Evolutionary conservation across 1,140 invertebrate species (phyloP), one percentile per base, ranked within the genome.

Genomic region (Drusus annulatus): DNA sequence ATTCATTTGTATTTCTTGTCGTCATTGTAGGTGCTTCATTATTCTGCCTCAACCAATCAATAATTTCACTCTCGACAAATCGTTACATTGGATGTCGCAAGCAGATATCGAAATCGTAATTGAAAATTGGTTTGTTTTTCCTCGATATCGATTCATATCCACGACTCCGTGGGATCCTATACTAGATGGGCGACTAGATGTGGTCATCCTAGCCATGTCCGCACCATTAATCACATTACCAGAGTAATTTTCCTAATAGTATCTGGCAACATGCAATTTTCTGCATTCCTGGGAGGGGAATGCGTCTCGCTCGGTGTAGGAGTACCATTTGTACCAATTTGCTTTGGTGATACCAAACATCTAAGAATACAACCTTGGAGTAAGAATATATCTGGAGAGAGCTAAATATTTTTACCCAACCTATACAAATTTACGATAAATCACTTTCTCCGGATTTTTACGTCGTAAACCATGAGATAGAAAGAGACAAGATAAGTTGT

Each of bases 231-330:
- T 63, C 60, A 63, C 25, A 25, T 63, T 23, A 19, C n/a, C 62
- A 25, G 17, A 36, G 16, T 36, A 51, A 71, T 71, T 71, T 71
- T 45, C 68, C 50, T 50, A 71, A 71, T 31, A 71, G 68, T 50
- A 71, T 71, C 68, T 10, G 16, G 16, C 31, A 19, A 50, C 17
- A 36, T 16, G 31, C 68, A 45, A 71, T 71, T 71, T 71, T n/a
- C 68, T 71, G 68, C 68, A 71, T 71, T 71, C 68, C 68, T 71
- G 8, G 36, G 50, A 52, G 17, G 15, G 36, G 68, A 45, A 52
- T 17, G 28, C 31, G n/a, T 63, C 62, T 36, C 31, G 31, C 31
- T 36, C 5, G 31, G 31, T 16, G 52, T 56, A 56, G 52, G 52
- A 56, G 52, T n/a, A 56, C 16, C 3, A 19, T 17, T 56, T n/a